phyloP scores from a whole-genome alignment of 2,888 invertebrate genomes.

The Salpingus planirostris region DNA sequence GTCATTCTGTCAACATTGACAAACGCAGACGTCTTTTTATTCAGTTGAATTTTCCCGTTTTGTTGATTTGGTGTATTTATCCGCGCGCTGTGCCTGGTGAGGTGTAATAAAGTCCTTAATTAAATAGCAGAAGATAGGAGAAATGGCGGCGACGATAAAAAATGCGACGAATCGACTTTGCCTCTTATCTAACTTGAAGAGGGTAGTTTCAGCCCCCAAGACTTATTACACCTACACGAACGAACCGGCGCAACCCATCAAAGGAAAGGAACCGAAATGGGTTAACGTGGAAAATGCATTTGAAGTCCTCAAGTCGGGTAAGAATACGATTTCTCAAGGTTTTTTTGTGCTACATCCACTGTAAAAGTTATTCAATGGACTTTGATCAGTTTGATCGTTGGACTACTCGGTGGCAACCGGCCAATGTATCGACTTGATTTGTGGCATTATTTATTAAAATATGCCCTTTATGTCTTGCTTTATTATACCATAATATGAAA shows the following conservation, averaged over 20 bases:
- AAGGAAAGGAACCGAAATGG: conserved; percentile 62
- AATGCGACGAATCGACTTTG: conserved; percentile 6
- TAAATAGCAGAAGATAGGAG: background rate
- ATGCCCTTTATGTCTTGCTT: too few species aligned
- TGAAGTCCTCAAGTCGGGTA: conserved; percentile 73
- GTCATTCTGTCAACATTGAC: too few species aligned
- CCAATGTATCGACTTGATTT: conserved; percentile 8
- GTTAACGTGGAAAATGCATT: conserved; percentile 70
- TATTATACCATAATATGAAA: too few species aligned
- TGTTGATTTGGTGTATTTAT: too few species aligned
- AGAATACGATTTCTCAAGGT: conserved; percentile 21
- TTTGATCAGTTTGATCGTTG: conserved; percentile 2
- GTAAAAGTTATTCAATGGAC: conserved; percentile 1
- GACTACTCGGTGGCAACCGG: conserved; percentile 2
- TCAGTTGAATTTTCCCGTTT: too few species aligned
- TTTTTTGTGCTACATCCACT: background rate
- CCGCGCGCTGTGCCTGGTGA: too few species aligned
- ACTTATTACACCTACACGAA: conserved; percentile 69
- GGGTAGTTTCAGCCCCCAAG: conserved; percentile 36
- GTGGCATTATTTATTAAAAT: conserved; percentile 2
- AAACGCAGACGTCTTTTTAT: too few species aligned
- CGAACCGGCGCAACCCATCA: conserved; percentile 72
- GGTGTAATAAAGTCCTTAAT: too few species aligned
- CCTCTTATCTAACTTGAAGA: conserved; percentile 8
- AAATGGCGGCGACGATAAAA: conserved; percentile 31